Conservation (phyloP, 2,113 vertebrate species). For the Austrofundulus limnaeus region DNA sequence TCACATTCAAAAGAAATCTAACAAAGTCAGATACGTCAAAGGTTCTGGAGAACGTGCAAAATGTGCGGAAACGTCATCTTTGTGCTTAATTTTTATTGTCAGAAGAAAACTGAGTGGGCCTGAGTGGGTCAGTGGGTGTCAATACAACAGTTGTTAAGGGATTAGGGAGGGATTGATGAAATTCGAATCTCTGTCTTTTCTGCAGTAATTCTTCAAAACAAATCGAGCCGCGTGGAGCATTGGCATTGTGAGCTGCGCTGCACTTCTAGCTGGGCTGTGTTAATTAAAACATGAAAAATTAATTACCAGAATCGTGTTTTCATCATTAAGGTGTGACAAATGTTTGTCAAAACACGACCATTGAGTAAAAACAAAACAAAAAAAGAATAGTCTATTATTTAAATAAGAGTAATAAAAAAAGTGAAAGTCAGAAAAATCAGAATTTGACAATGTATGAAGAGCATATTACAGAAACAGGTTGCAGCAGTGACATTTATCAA, state of each 20-base stretch:
- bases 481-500: constrained; percentile 16
- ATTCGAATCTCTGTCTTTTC: constrained; percentile 48
- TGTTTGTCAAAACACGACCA: neutral
- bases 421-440: neutral
- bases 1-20: neutral
- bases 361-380: neutral
- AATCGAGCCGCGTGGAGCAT: neutral
- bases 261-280: neutral
- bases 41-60: neutral
- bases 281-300: constrained; percentile 11
- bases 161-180: constrained; percentile 44
- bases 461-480: neutral
- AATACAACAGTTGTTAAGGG: constrained; percentile 41
- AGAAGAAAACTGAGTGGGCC: constrained; percentile 15
- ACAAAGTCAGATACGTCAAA: neutral
- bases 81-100: constrained; percentile 7
- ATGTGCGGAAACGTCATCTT: constrained; percentile 6
- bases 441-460: neutral
- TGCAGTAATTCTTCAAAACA: constrained; percentile 29
- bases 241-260: neutral
- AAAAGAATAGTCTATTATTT: neutral
- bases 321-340: neutral
- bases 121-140: constrained; percentile 44
- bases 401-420: no score
- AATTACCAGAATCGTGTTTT: neutral